These are phyloP conservation scores for Ophion ventricosus DNA, from an alignment of 2,888 invertebrate genomes.

Conservation along the genomic window DNA sequence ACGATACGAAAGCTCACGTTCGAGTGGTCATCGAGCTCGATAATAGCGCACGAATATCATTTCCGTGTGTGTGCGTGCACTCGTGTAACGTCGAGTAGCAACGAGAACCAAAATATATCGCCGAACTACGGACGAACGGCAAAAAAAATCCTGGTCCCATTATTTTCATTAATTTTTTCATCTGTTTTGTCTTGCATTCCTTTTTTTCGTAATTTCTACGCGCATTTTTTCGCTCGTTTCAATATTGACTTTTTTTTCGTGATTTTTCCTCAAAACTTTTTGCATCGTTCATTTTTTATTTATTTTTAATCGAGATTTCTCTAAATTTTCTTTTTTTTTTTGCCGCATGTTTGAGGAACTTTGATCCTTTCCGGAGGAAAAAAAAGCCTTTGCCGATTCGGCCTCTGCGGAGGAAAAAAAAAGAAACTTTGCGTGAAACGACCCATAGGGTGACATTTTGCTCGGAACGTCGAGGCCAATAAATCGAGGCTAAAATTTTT, in stretches of 20 bases:
- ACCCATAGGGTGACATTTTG: slow-evolving; percentile 15
- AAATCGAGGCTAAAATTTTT: slow-evolving; percentile 52
- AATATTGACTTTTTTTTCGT: no score
- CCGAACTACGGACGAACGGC: not conserved
- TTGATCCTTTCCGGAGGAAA: no score
- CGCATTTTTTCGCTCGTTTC: no score
- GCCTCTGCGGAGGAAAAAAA: not conserved
- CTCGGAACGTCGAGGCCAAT: slow-evolving; percentile 24
- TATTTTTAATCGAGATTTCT: no score
- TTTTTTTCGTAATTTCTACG: not conserved
- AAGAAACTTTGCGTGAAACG: not conserved
- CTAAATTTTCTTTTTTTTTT: not conserved
- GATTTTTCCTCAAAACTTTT: no score
- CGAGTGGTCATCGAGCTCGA: slow-evolving; percentile 17
- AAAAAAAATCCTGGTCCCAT: not conserved
- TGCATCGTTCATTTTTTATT: not conserved
- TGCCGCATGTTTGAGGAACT: not conserved
- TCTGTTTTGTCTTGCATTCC: not conserved
- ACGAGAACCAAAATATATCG: not conserved
- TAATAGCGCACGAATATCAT: not conserved
- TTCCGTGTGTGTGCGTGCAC: no score
- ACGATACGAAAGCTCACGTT: slow-evolving; percentile 17
- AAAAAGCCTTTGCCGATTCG: not conserved
- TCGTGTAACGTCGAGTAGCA: not conserved
- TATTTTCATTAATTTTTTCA: not conserved